phyloP scores from a whole-genome alignment of 92 coral and sea anemone genomes.

The Epizoanthus illoricatus region DNA sequence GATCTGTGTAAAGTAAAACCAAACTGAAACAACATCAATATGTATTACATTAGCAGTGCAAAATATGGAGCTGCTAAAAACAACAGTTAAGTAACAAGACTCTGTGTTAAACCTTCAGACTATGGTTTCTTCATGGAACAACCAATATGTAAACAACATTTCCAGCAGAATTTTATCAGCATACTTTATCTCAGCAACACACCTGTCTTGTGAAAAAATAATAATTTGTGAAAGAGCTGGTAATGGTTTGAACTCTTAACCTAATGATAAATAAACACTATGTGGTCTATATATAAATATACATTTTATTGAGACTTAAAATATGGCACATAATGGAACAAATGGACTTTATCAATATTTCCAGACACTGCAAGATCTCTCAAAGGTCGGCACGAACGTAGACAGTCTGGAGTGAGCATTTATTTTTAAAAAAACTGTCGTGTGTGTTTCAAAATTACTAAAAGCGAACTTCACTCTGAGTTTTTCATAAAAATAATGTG shows the following conservation, averaged over 20 bases:
- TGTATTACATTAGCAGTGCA: too few species aligned
- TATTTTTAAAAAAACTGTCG: too few species aligned
- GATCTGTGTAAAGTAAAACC: too few species aligned
- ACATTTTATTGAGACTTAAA: background rate
- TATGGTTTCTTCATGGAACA: too few species aligned
- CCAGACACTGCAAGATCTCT: background rate
- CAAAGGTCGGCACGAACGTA: too few species aligned
- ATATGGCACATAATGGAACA: background rate
- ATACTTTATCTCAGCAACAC: background rate
- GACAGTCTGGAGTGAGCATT: too few species aligned
- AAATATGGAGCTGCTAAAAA: too few species aligned
- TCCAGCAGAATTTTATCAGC: too few species aligned
- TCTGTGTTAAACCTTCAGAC: too few species aligned
- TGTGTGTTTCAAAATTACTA: background rate
- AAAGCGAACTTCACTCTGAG: background rate
- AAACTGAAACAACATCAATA: too few species aligned
- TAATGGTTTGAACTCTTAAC: slow-evolving; percentile 3
- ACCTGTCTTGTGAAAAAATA: background rate
- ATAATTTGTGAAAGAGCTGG: background rate
- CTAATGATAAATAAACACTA: background rate
- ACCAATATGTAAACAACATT: too few species aligned
- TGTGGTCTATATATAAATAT: background rate
- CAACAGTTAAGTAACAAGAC: too few species aligned
- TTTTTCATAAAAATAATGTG: background rate
- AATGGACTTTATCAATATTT: background rate